Conservation (phyloP, 1,140 invertebrate genomes). For the Ceratosolen solmsi region DNA sequence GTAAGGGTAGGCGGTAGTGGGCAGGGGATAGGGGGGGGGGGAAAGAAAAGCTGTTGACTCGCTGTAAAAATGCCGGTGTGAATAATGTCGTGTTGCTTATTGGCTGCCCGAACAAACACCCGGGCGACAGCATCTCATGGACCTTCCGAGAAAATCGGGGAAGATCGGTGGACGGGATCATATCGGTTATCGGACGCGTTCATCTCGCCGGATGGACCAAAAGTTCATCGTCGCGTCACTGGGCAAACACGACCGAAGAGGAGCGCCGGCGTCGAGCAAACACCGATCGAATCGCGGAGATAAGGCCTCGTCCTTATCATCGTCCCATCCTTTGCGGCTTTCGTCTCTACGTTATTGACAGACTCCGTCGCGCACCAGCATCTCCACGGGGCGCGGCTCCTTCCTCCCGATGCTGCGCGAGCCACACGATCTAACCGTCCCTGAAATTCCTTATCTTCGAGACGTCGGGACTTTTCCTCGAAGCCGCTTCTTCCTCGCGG, state of each 20-base stretch:
- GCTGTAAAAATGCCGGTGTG: too few species aligned
- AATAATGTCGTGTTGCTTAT: too few species aligned
- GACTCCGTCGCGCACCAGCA: background rate
- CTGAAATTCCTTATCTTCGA: background rate
- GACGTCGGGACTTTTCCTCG: background rate
- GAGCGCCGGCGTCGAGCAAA: conserved; percentile 11
- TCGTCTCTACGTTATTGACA: background rate
- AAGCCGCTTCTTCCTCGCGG: background rate
- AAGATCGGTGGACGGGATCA: background rate
- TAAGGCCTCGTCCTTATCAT: background rate
- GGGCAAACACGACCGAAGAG: conserved; percentile 34
- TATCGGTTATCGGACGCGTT: background rate
- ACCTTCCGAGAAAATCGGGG: background rate
- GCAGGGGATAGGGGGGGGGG: too few species aligned
- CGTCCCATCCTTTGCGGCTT: background rate
- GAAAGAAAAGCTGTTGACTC: too few species aligned
- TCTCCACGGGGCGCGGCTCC: background rate
- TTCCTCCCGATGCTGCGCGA: background rate
- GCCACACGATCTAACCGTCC: background rate
- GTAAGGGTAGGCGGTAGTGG: too few species aligned
- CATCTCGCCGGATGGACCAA: conserved; percentile 40
- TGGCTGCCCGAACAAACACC: too few species aligned
- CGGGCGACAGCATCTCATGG: background rate
- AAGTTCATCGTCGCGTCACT: conserved; percentile 8
- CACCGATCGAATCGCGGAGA: conserved; percentile 20